Evolutionary conservation across 2,113 vertebrate genomes (phyloP).

Genomic region (Hippocampus mohnikei): DNA sequence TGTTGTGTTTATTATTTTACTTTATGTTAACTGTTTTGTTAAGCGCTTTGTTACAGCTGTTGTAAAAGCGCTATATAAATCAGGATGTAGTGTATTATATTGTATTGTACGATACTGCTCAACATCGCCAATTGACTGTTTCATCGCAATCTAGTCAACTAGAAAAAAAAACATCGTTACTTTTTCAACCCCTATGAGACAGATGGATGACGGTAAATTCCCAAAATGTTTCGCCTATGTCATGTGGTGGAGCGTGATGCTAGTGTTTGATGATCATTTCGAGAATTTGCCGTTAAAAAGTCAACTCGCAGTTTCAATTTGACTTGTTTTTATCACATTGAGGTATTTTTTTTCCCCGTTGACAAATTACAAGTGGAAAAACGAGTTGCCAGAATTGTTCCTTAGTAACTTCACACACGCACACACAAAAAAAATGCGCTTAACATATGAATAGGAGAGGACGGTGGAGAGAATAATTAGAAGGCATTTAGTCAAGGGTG

Average conservation of each 20-base stretch:
- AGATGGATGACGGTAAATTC: not conserved
- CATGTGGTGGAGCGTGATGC: not conserved
- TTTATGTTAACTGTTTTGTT: too few relatives aligned
- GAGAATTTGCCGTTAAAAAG: not conserved
- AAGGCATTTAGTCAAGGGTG: conserved; percentile 5
- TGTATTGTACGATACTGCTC: too few relatives aligned
- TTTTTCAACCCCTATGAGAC: not conserved
- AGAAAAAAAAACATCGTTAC: not conserved
- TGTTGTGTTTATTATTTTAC: too few relatives aligned
- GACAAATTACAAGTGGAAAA: conserved; percentile 34
- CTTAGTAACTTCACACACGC: conserved; percentile 25
- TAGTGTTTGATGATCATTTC: not conserved
- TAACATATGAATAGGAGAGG: conserved; percentile 15
- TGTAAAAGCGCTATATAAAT: too few relatives aligned
- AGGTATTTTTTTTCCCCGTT: conserved; percentile 14
- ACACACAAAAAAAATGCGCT: conserved; percentile 25
- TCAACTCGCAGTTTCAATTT: conserved; percentile 22
- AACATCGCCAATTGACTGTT: too few relatives aligned
- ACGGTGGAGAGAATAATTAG: conserved; percentile 9
- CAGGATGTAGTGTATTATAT: too few relatives aligned
- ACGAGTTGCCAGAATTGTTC: conserved; percentile 30
- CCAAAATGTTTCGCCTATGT: not conserved
- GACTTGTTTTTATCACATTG: conserved; percentile 10
- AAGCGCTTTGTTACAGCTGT: too few relatives aligned
- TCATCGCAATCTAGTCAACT: not conserved